Evolutionary conservation across 2,888 invertebrate genomes (phyloP), one percentile per base, ranked within the genome.

Genomic region (Amphipoea oculea): DNA sequence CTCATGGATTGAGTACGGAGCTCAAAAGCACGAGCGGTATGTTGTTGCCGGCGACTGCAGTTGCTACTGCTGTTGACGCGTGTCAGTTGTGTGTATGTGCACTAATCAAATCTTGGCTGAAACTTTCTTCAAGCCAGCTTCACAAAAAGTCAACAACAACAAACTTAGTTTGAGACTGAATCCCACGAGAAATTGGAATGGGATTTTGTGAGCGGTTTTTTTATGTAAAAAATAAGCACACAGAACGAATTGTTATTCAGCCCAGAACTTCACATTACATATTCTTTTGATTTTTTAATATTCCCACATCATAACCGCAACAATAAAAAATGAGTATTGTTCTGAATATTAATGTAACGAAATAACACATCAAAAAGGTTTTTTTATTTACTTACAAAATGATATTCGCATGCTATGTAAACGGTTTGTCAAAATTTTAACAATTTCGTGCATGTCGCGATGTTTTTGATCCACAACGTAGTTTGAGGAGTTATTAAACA

Each of bases 281-380:
- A 69, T 42, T 57, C 71, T 81, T 65, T 75, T 82, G 78, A 82
- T 51, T 78, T 85, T 84, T 78, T 78, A 78, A 84, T 82, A 62
- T 72, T 78, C 66, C 45, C 72, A 62, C 69, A 77, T 78, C 74
- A 73, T 62, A 82, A 66, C 74, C 62, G 67, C 60, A 66, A 69
- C 69, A 73, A 82, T 82, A 82, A 85, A 77, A 77, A 71, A 57
- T 17, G 48, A n/a, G 51, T 42, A 66, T 48, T 51, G 72, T 57
- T 48, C 62, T 72, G 84, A 84, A 85, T 85, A 72, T 54, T 68
- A 84, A 85, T 69, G 54, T 20, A 7, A 20, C 45, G 40, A 45
- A 11, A 54, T 51, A 72, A 72, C 36, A 54, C 0, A n/a, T 48
- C 29, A 9, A 60, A 65, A 45, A 9, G 3, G 23, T 65, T 45